Conservation (phyloP, 1,140 invertebrate species). For the Drosophila sechellia region DNA sequence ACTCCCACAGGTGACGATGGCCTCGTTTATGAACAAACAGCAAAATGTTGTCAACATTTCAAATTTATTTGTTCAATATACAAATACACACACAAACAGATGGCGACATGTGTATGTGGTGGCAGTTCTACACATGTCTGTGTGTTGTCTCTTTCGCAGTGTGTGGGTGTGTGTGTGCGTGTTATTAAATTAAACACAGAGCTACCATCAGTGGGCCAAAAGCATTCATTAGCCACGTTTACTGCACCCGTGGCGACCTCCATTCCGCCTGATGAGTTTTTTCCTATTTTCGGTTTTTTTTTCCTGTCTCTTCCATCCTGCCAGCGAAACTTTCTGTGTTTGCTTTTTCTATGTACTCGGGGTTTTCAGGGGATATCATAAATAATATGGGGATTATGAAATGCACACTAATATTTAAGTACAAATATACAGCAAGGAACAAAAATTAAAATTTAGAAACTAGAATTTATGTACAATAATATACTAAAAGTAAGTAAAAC, state of each 20-base stretch:
- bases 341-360: slow-evolving; percentile 42
- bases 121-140: slow-evolving; percentile 47
- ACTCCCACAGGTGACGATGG: slow-evolving; percentile 81
- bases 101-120: slow-evolving; percentile 53
- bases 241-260: slow-evolving; percentile 81
- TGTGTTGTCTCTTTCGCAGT: slow-evolving; percentile 38
- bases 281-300: slow-evolving; percentile 22
- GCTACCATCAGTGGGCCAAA: slow-evolving; percentile 79
- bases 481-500: too few relatives aligned
- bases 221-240: slow-evolving; percentile 83
- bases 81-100: slow-evolving; percentile 39
- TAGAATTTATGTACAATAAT: too few relatives aligned
- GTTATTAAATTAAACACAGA: slow-evolving; percentile 84
- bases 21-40: slow-evolving; percentile 83
- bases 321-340: slow-evolving; percentile 66
- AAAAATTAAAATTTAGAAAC: too few relatives aligned
- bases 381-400: neutral
- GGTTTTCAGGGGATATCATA: neutral
- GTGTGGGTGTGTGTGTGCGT: slow-evolving; percentile 52
- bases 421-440: too few relatives aligned
- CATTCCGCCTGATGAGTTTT: slow-evolving; percentile 81
- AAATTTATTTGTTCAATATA: slow-evolving; percentile 83
- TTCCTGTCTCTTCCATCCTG: slow-evolving; percentile 32
- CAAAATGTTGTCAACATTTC: slow-evolving; percentile 83
- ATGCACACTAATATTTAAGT: neutral